phyloP scores from a whole-genome alignment of 1,140 invertebrate species.

The Sitodiplosis mosellana region DNA sequence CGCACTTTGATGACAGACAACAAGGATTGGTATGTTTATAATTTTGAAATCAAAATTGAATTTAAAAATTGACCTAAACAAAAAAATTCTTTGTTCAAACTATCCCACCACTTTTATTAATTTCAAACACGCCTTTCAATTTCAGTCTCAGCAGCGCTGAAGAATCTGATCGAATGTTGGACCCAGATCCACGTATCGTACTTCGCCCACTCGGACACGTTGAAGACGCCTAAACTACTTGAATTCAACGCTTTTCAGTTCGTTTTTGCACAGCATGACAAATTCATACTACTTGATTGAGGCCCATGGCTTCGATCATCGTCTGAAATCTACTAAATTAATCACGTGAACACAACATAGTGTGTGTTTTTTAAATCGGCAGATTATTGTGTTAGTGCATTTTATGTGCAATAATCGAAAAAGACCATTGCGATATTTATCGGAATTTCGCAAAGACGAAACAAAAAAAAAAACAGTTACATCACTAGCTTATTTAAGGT shows the following conservation, averaged over 20 bases:
- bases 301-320: neutral
- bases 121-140: no score
- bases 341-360: no score
- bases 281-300: neutral
- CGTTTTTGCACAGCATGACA: neutral
- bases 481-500: no score
- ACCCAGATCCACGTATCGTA: constrained; percentile 42
- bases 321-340: no score
- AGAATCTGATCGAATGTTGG: constrained; percentile 45
- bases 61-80: no score
- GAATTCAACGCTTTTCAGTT: neutral
- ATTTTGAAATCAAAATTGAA: neutral
- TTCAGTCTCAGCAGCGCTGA: constrained; percentile 37
- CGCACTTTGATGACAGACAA: constrained; percentile 47
- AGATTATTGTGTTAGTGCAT: no score
- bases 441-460: no score
- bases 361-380: no score
- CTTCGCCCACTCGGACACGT: constrained; percentile 30
- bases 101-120: constrained; percentile 7
- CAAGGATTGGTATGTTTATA: constrained; percentile 35
- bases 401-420: no score
- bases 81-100: no score
- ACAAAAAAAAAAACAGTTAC: no score
- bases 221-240: constrained; percentile 26
- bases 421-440: no score